phyloP scores from a whole-genome alignment of 2,888 invertebrate genomes.

The Hybos culiciformis region DNA sequence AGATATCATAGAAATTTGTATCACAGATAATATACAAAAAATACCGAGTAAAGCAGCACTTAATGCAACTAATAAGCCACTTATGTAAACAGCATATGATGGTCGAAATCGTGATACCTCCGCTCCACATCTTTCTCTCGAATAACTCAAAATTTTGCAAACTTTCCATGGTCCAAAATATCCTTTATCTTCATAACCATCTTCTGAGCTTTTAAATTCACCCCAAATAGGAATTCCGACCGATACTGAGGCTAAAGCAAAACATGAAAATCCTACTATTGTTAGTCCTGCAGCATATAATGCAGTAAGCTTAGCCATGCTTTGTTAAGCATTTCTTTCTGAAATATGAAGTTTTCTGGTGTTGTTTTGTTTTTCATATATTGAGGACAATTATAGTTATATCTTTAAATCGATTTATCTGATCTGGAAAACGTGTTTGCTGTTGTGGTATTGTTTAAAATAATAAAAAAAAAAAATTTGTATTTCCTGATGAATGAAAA shows the following conservation, averaged over 20 bases:
- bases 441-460: too few relatives aligned
- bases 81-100: too few relatives aligned
- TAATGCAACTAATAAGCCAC: too few relatives aligned
- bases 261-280: constrained; percentile 55
- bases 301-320: constrained; percentile 34
- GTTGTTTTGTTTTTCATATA: too few relatives aligned
- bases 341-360: neutral
- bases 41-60: too few relatives aligned
- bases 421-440: too few relatives aligned
- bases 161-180: constrained; percentile 82
- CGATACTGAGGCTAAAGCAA: constrained; percentile 68
- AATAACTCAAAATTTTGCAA: constrained; percentile 68
- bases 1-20: too few relatives aligned
- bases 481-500: too few relatives aligned
- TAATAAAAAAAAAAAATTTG: too few relatives aligned
- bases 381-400: too few relatives aligned
- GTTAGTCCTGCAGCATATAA: constrained; percentile 36
- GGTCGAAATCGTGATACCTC: constrained; percentile 65
- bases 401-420: too few relatives aligned
- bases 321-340: neutral
- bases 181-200: constrained; percentile 44
- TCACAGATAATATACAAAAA: too few relatives aligned
- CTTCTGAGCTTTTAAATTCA: constrained; percentile 48
- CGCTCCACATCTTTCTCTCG: constrained; percentile 69
- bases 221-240: constrained; percentile 80